phyloP scores from a whole-genome alignment of 2,888 invertebrate species.

The Ectemnius continuus region DNA sequence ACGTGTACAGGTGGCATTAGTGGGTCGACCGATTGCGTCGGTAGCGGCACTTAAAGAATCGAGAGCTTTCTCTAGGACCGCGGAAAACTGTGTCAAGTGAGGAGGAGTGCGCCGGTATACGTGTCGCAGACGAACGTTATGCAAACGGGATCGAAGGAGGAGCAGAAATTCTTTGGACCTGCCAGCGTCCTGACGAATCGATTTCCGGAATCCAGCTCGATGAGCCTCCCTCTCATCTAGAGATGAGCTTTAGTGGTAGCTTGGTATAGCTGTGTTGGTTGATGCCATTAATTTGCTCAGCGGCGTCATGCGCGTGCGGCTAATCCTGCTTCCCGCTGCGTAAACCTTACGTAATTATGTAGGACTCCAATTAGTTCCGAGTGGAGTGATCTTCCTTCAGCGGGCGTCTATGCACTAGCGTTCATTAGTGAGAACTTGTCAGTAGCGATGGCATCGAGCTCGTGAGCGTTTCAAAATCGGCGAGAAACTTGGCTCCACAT shows the following conservation, averaged over 20 bases:
- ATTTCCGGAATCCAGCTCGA: neutral
- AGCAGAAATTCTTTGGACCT: neutral
- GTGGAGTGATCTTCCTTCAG: slow-evolving; percentile 1
- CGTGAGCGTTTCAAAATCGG: neutral
- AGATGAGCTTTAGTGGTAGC: neutral
- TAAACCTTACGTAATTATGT: slow-evolving; percentile 26
- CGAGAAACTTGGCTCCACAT: neutral
- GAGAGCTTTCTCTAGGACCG: slow-evolving; percentile 10
- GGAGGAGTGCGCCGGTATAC: neutral
- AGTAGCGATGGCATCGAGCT: neutral
- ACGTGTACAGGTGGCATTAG: slow-evolving; percentile 3
- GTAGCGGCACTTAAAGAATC: neutral
- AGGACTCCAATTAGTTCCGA: slow-evolving; percentile 30
- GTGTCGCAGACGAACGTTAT: neutral
- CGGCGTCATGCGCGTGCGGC: neutral
- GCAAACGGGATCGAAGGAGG: no score
- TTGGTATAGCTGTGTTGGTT: neutral
- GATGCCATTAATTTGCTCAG: neutral
- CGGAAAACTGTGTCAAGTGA: slow-evolving; percentile 1
- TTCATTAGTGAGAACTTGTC: neutral
- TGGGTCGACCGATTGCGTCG: neutral
- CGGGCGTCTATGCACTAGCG: slow-evolving; percentile 14
- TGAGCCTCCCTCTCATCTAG: neutral
- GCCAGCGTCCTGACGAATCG: neutral
- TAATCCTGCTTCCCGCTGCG: slow-evolving; percentile 5